Evolutionary conservation across 2,888 invertebrate genomes (phyloP).

Genomic region (Adineta ricciae): DNA sequence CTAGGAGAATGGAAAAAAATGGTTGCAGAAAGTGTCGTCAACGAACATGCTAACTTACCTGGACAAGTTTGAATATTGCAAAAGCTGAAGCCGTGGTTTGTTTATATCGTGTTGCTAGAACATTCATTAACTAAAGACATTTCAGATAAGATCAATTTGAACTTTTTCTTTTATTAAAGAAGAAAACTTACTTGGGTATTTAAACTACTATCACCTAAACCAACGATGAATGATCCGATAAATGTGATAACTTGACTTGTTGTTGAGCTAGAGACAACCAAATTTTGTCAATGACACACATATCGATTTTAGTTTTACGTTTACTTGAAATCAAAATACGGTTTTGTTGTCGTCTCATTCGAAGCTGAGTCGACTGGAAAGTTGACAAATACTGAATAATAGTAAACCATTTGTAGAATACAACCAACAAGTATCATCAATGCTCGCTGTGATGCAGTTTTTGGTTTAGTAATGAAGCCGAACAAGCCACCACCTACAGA

Average conservation of each 20-base stretch:
- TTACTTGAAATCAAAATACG: conserved; percentile 56
- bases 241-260: conserved; percentile 61
- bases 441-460: conserved; percentile 73
- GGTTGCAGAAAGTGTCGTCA: too few relatives aligned
- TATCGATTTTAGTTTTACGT: conserved; percentile 32
- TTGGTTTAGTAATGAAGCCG: conserved; percentile 78
- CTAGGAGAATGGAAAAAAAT: conserved; percentile 39
- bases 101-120: conserved; percentile 66
- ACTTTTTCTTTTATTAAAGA: too few relatives aligned
- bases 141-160: neutral
- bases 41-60: conserved; percentile 51
- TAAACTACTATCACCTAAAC: conserved; percentile 92
- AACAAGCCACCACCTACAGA: conserved; percentile 71
- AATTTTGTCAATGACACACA: too few relatives aligned
- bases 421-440: conserved; percentile 80
- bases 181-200: conserved; percentile 61
- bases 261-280: conserved; percentile 40
- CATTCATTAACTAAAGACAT: conserved; percentile 59
- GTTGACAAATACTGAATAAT: conserved; percentile 76
- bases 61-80: conserved; percentile 90
- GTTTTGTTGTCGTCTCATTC: conserved; percentile 55
- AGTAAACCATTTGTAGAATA: conserved; percentile 69
- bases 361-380: conserved; percentile 73
- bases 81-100: conserved; percentile 88
- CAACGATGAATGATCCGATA: conserved; percentile 72